phyloP scores from a whole-genome alignment of 2,888 invertebrate genomes.

The Drosophila ezoana region DNA sequence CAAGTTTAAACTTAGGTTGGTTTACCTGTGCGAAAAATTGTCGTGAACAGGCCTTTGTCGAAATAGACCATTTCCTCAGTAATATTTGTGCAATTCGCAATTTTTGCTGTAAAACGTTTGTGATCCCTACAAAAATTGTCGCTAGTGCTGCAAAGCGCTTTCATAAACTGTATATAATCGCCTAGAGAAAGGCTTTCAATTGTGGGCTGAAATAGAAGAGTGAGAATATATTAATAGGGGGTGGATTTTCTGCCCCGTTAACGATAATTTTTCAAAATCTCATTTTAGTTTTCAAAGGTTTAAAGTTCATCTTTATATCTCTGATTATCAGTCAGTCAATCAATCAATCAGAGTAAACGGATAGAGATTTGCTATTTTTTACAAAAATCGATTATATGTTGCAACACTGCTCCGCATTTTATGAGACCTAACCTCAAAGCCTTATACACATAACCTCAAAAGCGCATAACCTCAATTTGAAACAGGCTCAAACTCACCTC shows the following conservation, averaged over 20 bases:
- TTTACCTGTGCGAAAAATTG: constrained; percentile 38
- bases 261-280: too few species aligned
- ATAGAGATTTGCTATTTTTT: too few species aligned
- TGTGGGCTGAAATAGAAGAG: constrained; percentile 32
- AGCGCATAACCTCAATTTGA: background rate
- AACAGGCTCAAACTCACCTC: constrained; percentile 13
- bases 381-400: too few species aligned
- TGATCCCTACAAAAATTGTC: constrained; percentile 53
- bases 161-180: constrained; percentile 70
- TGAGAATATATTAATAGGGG: too few species aligned
- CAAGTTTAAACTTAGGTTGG: background rate
- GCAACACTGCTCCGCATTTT: too few species aligned
- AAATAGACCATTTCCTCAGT: constrained; percentile 38
- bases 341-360: too few species aligned
- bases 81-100: constrained; percentile 30
- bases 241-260: too few species aligned
- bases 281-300: too few species aligned
- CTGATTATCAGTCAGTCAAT: too few species aligned
- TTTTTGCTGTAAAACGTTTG: constrained; percentile 37
- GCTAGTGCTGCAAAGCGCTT: constrained; percentile 50
- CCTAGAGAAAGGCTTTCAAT: constrained; percentile 54
- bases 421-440: background rate
- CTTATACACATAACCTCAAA: background rate
- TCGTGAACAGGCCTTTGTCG: constrained; percentile 32
- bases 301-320: too few species aligned